Evolutionary conservation across 1,140 invertebrate species (phyloP).

Genomic region (Platyscapa corneri): DNA sequence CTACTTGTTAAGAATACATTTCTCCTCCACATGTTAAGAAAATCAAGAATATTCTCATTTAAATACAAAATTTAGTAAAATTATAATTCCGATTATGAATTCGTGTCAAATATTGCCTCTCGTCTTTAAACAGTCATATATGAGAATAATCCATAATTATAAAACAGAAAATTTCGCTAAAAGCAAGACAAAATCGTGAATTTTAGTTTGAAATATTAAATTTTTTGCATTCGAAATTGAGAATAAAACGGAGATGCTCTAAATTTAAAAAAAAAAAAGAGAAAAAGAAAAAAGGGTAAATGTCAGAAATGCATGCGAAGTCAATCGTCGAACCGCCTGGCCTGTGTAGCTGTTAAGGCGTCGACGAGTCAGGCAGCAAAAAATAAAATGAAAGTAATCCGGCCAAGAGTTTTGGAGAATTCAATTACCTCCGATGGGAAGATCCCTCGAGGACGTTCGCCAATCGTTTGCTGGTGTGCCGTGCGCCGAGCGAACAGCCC

Average conservation of each 20-base stretch:
- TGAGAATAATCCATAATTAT: too few species aligned
- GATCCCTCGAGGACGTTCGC: slow-evolving; percentile 3
- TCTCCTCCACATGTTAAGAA: background rate
- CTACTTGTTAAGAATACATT: background rate
- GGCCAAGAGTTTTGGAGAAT: background rate
- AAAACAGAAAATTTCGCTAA: background rate
- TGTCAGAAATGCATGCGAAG: background rate
- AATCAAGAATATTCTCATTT: background rate
- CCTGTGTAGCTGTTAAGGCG: background rate
- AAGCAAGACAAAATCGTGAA: background rate
- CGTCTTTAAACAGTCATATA: background rate
- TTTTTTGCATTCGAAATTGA: background rate
- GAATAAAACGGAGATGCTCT: background rate
- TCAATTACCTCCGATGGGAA: slow-evolving; percentile 27
- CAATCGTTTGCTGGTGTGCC: slow-evolving; percentile 15
- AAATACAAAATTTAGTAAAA: background rate
- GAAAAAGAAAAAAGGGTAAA: background rate
- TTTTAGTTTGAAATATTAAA: background rate
- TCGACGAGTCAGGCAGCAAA: background rate
- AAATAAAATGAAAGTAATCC: background rate
- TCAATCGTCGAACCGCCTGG: background rate
- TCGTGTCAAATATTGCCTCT: background rate
- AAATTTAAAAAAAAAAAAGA: background rate
- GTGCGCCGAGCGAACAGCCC: slow-evolving; percentile 16
- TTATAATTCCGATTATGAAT: background rate